These are phyloP conservation scores for Tromatobia lineatoria DNA, from an alignment of 2,888 invertebrate genomes.

Conservation along the genomic window DNA sequence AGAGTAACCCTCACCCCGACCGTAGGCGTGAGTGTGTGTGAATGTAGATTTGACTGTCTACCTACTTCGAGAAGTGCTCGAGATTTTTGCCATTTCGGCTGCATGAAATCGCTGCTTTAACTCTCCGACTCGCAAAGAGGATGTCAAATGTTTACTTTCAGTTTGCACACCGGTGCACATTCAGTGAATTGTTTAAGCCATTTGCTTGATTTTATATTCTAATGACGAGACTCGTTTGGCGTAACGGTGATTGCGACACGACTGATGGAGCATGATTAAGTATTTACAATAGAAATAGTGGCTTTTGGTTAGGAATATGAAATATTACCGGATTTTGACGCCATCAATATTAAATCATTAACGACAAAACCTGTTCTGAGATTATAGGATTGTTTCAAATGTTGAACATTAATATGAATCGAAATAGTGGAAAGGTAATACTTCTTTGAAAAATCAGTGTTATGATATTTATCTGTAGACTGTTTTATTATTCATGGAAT, in stretches of 20 bases:
- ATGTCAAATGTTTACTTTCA: slow-evolving; percentile 36
- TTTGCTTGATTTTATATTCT: slow-evolving; percentile 8
- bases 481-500: too few species aligned
- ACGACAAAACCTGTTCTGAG: too few species aligned
- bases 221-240: not conserved
- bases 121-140: slow-evolving; percentile 13
- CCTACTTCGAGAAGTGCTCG: not conserved
- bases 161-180: not conserved
- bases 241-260: not conserved
- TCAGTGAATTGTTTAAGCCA: not conserved
- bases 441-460: too few species aligned
- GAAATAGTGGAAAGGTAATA: too few species aligned
- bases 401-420: too few species aligned
- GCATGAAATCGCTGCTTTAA: slow-evolving; percentile 32
- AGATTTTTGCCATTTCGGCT: slow-evolving; percentile 35
- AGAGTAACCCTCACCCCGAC: not conserved
- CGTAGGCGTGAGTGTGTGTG: slow-evolving; percentile 27
- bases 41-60: too few species aligned
- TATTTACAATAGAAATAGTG: not conserved
- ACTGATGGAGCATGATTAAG: not conserved
- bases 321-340: not conserved
- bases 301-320: not conserved
- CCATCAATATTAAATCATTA: too few species aligned
- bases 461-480: too few species aligned
- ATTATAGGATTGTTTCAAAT: too few species aligned